Percentiles rank a stretch among this genome's conserved stretches.
phyloP scores from a whole-genome alignment of 2,797 vertebrate genomes.

The Artibeus jamaicensis region DNA sequence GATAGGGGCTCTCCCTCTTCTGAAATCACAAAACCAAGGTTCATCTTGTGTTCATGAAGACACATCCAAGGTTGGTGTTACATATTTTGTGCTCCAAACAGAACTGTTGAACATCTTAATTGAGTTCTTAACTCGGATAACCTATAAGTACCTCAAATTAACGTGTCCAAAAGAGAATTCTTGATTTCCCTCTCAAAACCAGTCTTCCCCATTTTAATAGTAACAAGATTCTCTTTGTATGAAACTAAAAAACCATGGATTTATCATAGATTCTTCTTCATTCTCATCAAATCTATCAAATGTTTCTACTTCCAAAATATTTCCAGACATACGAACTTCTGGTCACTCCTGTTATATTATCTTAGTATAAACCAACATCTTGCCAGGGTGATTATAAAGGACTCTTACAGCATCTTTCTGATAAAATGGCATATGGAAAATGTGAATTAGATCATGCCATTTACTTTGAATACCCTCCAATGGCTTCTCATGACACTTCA shows the following conservation, averaged over 20 bases:
- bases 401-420: not conserved
- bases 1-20: not conserved
- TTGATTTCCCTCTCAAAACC: not conserved
- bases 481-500: not conserved
- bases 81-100: not conserved
- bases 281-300: not conserved
- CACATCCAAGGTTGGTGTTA: not conserved
- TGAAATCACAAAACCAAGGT: not conserved
- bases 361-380: not conserved
- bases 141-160: not conserved
- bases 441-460: not conserved
- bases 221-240: not conserved
- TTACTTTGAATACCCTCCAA: not conserved
- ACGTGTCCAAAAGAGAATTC: not conserved
- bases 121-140: not conserved
- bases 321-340: not conserved
- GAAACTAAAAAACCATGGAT: not conserved
- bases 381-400: not conserved
- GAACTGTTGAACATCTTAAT: not conserved
- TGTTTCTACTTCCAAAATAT: not conserved
- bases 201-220: not conserved
- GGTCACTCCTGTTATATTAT: not conserved
- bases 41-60: not conserved
- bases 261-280: not conserved
- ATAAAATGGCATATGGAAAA: not conserved